A percentile compares a stretch with the other conserved stretches of the same genome.
These are phyloP conservation scores for Eurois occulta DNA, from an alignment of 2,888 invertebrate genomes.

Conservation along the genomic window DNA sequence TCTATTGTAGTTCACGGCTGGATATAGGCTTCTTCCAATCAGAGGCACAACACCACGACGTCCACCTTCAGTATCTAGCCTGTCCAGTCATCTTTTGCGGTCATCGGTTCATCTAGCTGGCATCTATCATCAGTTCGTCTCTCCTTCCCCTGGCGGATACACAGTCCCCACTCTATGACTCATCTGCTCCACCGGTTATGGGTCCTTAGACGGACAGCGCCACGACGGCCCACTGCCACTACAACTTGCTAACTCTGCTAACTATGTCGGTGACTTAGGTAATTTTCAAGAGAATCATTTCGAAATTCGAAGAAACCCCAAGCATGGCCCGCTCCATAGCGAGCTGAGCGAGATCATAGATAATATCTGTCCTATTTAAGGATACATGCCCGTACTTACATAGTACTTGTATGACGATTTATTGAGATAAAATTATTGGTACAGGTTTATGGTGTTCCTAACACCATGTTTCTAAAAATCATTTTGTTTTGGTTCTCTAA, in stretches of 20 bases:
- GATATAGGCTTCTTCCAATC: neutral
- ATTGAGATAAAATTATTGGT: no score
- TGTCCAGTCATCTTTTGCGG: neutral
- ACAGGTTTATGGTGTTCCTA: no score
- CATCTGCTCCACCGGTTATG: neutral
- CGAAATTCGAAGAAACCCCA: neutral
- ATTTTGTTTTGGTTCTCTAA: neutral
- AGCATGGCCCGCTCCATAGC: neutral
- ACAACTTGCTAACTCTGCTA: neutral
- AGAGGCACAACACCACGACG: neutral
- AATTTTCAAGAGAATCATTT: no score
- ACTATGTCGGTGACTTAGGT: neutral
- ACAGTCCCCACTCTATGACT: neutral
- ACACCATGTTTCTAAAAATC: no score
- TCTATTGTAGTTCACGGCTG: neutral
- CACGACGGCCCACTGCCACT: neutral
- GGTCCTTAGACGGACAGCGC: neutral
- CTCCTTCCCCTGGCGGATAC: neutral
- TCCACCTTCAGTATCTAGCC: neutral
- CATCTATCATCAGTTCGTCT: fast-evolving
- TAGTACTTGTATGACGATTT: no score
- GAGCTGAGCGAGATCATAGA: no score
- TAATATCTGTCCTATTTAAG: no score
- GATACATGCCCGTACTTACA: no score
- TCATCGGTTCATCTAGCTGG: neutral